These are phyloP conservation scores for Oophaga sylvatica DNA, from an alignment of 2,797 vertebrate genomes.

Conservation along the genomic window DNA sequence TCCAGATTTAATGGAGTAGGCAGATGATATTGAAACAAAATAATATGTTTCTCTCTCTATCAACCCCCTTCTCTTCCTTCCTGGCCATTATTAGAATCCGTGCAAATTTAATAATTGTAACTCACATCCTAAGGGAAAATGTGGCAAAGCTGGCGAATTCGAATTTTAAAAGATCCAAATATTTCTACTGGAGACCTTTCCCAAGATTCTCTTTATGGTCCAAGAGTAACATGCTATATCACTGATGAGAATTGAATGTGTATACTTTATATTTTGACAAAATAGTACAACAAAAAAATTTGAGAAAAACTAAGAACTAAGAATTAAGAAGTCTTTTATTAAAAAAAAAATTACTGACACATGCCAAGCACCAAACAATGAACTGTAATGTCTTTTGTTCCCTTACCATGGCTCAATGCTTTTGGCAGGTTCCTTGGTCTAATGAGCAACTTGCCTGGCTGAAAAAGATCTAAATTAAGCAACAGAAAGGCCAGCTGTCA, in stretches of 20 bases:
- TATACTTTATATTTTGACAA: conserved; percentile 14
- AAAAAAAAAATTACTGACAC: conserved; percentile 61
- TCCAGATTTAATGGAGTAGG: too few relatives aligned
- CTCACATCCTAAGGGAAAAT: too few relatives aligned
- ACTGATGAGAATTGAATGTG: neutral
- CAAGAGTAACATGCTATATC: neutral
- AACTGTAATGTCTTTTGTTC: conserved; percentile 65
- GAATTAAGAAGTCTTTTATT: conserved; percentile 39
- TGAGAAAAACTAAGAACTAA: conserved; percentile 32
- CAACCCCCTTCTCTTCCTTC: too few relatives aligned
- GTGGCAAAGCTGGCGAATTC: too few relatives aligned
- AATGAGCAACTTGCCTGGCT: conserved; percentile 65
- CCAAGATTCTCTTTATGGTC: neutral
- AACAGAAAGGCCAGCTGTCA: conserved; percentile 63
- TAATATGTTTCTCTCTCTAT: too few relatives aligned
- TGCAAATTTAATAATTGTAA: too few relatives aligned
- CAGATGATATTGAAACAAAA: too few relatives aligned
- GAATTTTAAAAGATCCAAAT: too few relatives aligned
- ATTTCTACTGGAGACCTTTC: neutral
- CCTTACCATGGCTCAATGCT: conserved; percentile 62
- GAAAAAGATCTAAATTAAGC: conserved; percentile 64
- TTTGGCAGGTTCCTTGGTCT: conserved; percentile 66
- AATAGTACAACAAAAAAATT: neutral
- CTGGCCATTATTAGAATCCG: too few relatives aligned
- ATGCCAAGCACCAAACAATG: conserved; percentile 48